Conservation (phyloP, 92 coral and sea anemone genomes). For the Epizoanthus stellaris region DNA sequence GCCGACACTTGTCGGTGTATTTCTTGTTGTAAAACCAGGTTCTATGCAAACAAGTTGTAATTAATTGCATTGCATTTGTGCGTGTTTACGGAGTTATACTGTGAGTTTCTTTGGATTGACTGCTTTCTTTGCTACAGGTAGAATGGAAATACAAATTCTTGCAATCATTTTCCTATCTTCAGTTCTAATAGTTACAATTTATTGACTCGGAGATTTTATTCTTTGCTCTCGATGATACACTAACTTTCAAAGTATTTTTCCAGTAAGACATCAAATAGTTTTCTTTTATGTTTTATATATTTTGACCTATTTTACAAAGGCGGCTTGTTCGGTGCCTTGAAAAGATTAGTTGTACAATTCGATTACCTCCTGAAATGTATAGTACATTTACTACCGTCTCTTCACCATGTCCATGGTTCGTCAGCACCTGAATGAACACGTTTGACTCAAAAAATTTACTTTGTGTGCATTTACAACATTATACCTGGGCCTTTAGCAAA, state of each 20-base stretch:
- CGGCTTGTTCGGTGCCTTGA: too few relatives aligned
- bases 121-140: not conserved
- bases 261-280: too few relatives aligned
- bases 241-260: too few relatives aligned
- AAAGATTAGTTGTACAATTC: too few relatives aligned
- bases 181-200: too few relatives aligned
- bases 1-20: not conserved
- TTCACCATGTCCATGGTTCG: not conserved
- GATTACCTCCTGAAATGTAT: not conserved
- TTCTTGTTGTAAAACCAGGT: not conserved
- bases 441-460: not conserved
- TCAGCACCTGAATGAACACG: not conserved
- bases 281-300: too few relatives aligned
- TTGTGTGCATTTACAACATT: not conserved
- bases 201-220: too few relatives aligned
- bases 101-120: not conserved
- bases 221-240: too few relatives aligned
- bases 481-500: not conserved
- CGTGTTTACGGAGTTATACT: not conserved
- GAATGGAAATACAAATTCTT: not conserved
- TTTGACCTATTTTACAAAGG: too few relatives aligned
- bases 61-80: slow-evolving; percentile 11
- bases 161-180: too few relatives aligned
- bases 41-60: not conserved
- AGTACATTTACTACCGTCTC: not conserved